A percentile compares a stretch with the other conserved stretches of the same genome.
Conservation (phyloP, 2,113 vertebrate genomes). For the Monopterus albus region DNA sequence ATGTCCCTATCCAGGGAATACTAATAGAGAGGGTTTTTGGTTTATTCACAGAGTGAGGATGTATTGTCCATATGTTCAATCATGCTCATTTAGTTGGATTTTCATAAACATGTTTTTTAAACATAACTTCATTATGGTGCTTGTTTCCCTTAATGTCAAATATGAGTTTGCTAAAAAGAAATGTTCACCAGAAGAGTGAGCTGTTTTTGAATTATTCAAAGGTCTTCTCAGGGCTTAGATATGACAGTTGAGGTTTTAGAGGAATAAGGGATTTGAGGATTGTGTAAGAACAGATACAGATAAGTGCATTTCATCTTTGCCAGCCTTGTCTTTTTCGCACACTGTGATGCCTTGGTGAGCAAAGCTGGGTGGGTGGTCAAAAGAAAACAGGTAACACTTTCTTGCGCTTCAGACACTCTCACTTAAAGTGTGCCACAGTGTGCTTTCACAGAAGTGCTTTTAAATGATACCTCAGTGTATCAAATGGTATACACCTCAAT, state of each 20-base stretch:
- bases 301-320: constrained; percentile 43
- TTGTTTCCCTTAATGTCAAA: not conserved
- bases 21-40: constrained; percentile 33
- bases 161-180: constrained; percentile 3
- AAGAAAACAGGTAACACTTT: constrained; percentile 30
- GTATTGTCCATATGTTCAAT: constrained; percentile 1
- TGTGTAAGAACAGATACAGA: constrained; percentile 23
- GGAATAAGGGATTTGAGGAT: constrained; percentile 38
- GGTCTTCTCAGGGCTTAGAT: constrained; percentile 6
- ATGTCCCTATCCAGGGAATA: constrained; percentile 38
- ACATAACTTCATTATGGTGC: not conserved
- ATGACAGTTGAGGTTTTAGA: constrained; percentile 14
- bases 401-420: constrained; percentile 12
- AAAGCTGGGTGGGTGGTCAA: constrained; percentile 28
- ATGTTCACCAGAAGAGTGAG: not conserved
- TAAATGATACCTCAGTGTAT: constrained; percentile 5
- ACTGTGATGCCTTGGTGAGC: not conserved
- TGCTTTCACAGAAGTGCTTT: constrained; percentile 15
- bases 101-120: not conserved
- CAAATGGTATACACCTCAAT: not conserved
- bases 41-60: constrained; percentile 16
- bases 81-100: constrained; percentile 9
- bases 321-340: constrained; percentile 4
- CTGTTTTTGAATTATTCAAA: constrained; percentile 29
- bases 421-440: not conserved